Percentiles rank a stretch among this genome's conserved stretches.
phyloP scores from a whole-genome alignment of 2,888 invertebrate genomes.

The Cylindroiulus punctatus region DNA sequence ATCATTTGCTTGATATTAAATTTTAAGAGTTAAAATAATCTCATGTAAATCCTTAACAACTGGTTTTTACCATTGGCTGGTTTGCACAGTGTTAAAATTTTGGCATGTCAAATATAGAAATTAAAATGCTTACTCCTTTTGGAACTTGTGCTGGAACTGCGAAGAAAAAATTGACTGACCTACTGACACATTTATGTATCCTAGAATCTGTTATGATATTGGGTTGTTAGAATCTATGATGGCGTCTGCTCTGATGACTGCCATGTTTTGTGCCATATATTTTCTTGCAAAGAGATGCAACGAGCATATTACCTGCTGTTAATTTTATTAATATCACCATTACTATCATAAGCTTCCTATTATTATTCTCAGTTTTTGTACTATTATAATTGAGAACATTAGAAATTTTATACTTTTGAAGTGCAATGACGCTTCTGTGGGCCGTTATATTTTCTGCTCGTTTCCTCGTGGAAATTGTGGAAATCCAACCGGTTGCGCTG shows the following conservation, averaged over 20 bases:
- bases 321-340: background rate
- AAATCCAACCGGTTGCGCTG: background rate
- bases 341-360: background rate
- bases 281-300: background rate
- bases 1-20: no score
- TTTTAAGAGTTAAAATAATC: no score
- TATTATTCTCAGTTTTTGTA: slow-evolving; percentile 29
- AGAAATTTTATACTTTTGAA: slow-evolving; percentile 19
- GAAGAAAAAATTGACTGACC: background rate
- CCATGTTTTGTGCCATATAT: slow-evolving; percentile 18
- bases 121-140: background rate
- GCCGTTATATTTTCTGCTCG: background rate
- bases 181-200: no score
- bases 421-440: background rate
- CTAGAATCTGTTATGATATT: background rate
- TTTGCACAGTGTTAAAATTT: no score
- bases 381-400: background rate
- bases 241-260: background rate
- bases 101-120: background rate
- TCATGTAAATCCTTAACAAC: no score
- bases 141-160: no score
- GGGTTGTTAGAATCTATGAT: background rate
- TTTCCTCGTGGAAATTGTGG: background rate
- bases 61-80: no score
- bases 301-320: background rate